Evolutionary conservation across 2,888 invertebrate genomes (phyloP).

Genomic region (Eupithecia abbreviata): DNA sequence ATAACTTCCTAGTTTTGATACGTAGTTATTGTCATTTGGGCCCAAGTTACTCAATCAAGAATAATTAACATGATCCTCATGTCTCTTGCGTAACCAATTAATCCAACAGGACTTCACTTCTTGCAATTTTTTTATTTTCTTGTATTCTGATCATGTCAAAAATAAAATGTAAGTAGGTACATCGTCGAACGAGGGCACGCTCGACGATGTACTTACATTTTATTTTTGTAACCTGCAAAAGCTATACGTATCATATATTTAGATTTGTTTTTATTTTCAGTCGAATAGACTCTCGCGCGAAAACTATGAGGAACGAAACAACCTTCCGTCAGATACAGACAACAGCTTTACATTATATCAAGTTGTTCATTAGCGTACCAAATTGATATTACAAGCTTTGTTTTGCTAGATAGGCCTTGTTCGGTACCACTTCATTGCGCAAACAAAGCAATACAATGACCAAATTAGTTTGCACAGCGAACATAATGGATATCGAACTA

Average conservation of each 20-base stretch:
- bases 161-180: too few relatives aligned
- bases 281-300: too few relatives aligned
- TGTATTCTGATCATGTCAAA: neutral
- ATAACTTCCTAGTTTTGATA: neutral
- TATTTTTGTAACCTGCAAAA: too few relatives aligned
- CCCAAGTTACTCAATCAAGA: neutral
- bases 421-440: constrained; percentile 37
- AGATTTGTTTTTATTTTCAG: too few relatives aligned
- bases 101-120: neutral
- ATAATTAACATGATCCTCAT: neutral
- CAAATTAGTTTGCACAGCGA: constrained; percentile 39
- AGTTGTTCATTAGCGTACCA: neutral
- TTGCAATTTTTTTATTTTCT: neutral
- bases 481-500: constrained; percentile 32
- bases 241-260: too few relatives aligned
- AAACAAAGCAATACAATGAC: constrained; percentile 42
- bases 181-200: neutral
- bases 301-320: too few relatives aligned
- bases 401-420: neutral
- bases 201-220: neutral
- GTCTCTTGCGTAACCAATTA: neutral
- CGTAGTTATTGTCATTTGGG: neutral
- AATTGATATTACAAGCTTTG: neutral
- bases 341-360: neutral
- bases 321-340: neutral